Base-by-base conservation (phyloP, 2,113 vertebrate genomes). In the Pomatorhinus ruficollis region DNA sequence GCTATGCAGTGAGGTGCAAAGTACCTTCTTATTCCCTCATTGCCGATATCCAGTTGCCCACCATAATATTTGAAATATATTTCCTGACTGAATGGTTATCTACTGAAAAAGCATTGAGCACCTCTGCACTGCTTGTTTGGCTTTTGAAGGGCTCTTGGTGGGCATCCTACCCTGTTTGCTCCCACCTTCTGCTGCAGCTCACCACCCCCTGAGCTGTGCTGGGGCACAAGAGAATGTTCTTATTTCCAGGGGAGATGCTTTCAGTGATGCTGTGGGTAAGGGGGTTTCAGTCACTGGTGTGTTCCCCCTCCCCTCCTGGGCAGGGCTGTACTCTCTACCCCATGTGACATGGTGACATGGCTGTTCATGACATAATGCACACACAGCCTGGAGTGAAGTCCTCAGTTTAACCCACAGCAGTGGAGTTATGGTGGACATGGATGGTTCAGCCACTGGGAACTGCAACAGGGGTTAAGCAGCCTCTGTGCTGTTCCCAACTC, bases 341-440 rank as follows among this genome's bases (percentile, higher is more conserved):
- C 59, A 61, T 42, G 47, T 54, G 44, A 19, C 16, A 7, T 0
- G 47, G 47, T 54, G 44, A 19, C 16, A 7, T 0, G 5, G 50
- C 14, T 65, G 39, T 9, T 65, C 52, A 11, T 31, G 69, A 87
- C 74, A 45, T 35, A 52, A 56, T 57, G 49, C 17, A 16, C 54
- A 12, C 22, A 22, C 23, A 75, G 11, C 13, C 65, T 35, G 33
- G 7, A 59, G 33, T 30, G 70, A 79, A 79, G 35, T 16, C 33
- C 35, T 31, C 42, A 40, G 56, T 59, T 40, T 39, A 54, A 75
- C 17, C 31, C 31, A 33, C 53, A 76, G 70, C 6, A 50, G 7
- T 11, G 44, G 15, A 70, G 16, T 60, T 72, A 13, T 2, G 56
- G 31, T 40, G 71, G 16, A 18, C 37, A 80, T 22, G 20, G 45